These are phyloP conservation scores for Toxotes jaculatrix DNA, from an alignment of 2,113 vertebrate genomes.

Conservation along the genomic window DNA sequence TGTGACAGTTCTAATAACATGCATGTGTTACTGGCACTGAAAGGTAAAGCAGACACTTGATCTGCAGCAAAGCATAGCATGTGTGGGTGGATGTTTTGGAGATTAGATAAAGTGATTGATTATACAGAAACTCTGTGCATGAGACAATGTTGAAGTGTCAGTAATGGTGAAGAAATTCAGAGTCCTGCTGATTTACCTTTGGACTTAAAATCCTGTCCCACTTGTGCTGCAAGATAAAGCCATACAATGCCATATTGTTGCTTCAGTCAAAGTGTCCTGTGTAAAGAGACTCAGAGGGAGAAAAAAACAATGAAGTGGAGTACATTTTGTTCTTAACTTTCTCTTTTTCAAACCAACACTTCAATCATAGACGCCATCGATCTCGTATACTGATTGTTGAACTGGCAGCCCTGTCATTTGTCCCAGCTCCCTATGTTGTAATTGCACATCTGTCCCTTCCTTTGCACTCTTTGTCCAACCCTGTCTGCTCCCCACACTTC, in stretches of 20 bases:
- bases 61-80: background rate
- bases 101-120: background rate
- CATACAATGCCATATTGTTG: background rate
- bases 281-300: background rate
- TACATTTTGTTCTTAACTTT: constrained; percentile 36
- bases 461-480: constrained; percentile 36
- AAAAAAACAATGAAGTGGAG: background rate
- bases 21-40: constrained; percentile 34
- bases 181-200: background rate
- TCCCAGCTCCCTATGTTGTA: constrained; percentile 46
- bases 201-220: constrained; percentile 4
- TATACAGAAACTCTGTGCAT: background rate
- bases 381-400: constrained; percentile 45
- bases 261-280: background rate
- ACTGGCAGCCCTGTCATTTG: constrained; percentile 63
- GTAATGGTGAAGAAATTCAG: background rate
- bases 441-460: constrained; percentile 51
- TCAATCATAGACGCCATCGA: constrained; percentile 30
- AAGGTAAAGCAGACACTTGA: constrained; percentile 2
- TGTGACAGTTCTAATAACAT: constrained; percentile 46
- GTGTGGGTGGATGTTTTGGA: background rate
- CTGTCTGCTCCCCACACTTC: constrained; percentile 31
- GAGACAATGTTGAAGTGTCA: constrained; percentile 1
- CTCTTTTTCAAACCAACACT: constrained; percentile 38
- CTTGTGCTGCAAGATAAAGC: background rate